Conservation (phyloP, 2,113 vertebrate species). For the Hepsetus odoe region DNA sequence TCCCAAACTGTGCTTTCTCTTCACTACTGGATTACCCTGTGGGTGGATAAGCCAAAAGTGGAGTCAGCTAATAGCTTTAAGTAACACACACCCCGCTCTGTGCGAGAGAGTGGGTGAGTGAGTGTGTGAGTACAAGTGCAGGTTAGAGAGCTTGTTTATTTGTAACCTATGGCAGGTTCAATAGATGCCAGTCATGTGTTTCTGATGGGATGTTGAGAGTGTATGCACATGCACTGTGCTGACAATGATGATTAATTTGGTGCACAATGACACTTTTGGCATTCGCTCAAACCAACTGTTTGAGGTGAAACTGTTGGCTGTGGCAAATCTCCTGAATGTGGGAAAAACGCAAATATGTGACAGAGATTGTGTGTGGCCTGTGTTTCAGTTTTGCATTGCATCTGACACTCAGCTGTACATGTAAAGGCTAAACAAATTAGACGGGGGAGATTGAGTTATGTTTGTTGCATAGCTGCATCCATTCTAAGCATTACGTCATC, state of each 20-base stretch:
- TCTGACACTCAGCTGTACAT: constrained; percentile 37
- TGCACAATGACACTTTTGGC: constrained; percentile 35
- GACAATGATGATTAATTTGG: constrained; percentile 48
- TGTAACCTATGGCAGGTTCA: constrained; percentile 37
- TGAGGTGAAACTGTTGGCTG: constrained; percentile 41
- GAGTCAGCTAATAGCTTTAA: constrained; percentile 52
- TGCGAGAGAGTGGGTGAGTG: constrained; percentile 6
- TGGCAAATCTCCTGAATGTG: constrained; percentile 22
- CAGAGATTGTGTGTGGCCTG: neutral
- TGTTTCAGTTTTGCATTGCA: constrained; percentile 21
- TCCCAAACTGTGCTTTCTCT: constrained; percentile 50
- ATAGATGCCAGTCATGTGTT: constrained; percentile 51
- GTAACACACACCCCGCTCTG: constrained; percentile 42
- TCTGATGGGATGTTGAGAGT: constrained; percentile 43
- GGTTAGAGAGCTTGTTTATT: constrained; percentile 43
- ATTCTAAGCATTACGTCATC: constrained; percentile 31
- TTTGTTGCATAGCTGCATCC: neutral
- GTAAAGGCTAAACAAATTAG: constrained; percentile 39
- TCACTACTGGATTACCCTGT: constrained; percentile 53
- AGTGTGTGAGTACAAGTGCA: constrained; percentile 28
- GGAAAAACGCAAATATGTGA: constrained; percentile 8
- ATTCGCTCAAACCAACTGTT: constrained; percentile 37
- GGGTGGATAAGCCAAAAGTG: constrained; percentile 56
- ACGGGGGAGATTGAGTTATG: constrained; percentile 28
- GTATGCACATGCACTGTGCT: constrained; percentile 35